These are phyloP conservation scores for Macrobrachium nipponense DNA, from an alignment of 1,140 invertebrate species.

Conservation along the genomic window DNA sequence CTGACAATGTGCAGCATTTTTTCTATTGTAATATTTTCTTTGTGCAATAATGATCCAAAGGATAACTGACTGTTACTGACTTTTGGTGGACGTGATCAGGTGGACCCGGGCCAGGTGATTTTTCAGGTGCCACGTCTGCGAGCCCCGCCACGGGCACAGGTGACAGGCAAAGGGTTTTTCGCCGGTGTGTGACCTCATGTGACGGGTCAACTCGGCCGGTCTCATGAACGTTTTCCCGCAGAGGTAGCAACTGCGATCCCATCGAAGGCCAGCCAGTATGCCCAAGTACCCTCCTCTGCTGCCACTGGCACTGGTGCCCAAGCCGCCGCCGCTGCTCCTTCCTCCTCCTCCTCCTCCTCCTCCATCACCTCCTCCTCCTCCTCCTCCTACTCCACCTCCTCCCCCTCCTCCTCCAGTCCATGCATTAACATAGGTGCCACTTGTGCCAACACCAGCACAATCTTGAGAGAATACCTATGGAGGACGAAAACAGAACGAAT, in stretches of 20 bases:
- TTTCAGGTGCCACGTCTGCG: conserved; percentile 98
- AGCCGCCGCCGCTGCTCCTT: no score
- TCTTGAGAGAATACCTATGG: conserved; percentile 48
- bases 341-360: background rate
- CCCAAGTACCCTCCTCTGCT: no score
- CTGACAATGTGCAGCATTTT: no score
- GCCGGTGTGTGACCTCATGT: conserved; percentile 53
- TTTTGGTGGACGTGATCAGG: background rate
- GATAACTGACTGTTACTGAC: background rate
- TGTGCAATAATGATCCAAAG: background rate
- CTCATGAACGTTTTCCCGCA: conserved; percentile 50
- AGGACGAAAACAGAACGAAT: conserved; percentile 34
- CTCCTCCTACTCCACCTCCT: background rate
- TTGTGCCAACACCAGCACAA: conserved; percentile 31
- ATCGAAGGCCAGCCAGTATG: conserved; percentile 24
- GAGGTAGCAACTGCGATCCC: conserved; percentile 52
- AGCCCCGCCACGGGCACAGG: conserved; percentile 96
- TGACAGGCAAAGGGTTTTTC: conserved; percentile 96
- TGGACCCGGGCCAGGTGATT: conserved; percentile 66
- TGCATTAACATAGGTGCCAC: conserved; percentile 13
- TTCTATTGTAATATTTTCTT: no score
- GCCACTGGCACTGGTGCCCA: no score
- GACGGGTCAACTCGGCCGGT: conserved; percentile 51
- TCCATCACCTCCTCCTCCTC: no score
- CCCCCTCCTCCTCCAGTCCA: conserved; percentile 32